Conservation (phyloP, 1,140 invertebrate genomes). For the Drosophila elegans region DNA sequence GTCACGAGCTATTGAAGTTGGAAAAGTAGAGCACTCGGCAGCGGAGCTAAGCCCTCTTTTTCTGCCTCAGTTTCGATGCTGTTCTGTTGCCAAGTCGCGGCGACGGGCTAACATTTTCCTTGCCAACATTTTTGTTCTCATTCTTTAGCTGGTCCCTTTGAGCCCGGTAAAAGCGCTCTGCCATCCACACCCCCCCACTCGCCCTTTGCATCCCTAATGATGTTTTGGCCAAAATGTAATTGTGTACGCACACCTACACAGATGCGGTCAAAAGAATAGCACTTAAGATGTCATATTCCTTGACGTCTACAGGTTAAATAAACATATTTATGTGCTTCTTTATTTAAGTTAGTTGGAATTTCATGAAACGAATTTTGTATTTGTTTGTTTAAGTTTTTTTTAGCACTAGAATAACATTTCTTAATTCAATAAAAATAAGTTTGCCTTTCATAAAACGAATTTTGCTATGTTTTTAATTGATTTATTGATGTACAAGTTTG, state of each 20-base stretch:
- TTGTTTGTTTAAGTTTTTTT: no score
- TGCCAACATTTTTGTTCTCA: conserved; percentile 59
- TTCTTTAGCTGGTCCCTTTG: conserved; percentile 44
- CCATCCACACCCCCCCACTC: not conserved
- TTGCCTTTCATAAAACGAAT: no score
- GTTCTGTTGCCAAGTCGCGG: conserved; percentile 65
- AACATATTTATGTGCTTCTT: not conserved
- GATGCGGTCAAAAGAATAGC: conserved; percentile 12
- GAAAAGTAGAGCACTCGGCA: conserved; percentile 74
- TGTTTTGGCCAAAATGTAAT: conserved; percentile 60
- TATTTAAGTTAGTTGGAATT: no score
- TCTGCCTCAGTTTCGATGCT: conserved; percentile 33
- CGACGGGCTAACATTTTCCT: conserved; percentile 68
- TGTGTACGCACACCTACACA: conserved; percentile 36
- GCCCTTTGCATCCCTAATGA: conserved; percentile 29
- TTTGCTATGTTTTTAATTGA: no score
- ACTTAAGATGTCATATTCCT: not conserved
- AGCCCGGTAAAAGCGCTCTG: conserved; percentile 33
- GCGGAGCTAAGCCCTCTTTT: conserved; percentile 45
- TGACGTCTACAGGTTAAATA: not conserved
- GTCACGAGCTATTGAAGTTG: conserved; percentile 80
- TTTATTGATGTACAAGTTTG: no score
- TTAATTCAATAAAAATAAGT: not conserved
- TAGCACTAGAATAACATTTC: not conserved
- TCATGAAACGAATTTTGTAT: no score